These are phyloP conservation scores for Podocnemis expansa DNA, from an alignment of 2,113 vertebrate genomes.

Conservation along the genomic window DNA sequence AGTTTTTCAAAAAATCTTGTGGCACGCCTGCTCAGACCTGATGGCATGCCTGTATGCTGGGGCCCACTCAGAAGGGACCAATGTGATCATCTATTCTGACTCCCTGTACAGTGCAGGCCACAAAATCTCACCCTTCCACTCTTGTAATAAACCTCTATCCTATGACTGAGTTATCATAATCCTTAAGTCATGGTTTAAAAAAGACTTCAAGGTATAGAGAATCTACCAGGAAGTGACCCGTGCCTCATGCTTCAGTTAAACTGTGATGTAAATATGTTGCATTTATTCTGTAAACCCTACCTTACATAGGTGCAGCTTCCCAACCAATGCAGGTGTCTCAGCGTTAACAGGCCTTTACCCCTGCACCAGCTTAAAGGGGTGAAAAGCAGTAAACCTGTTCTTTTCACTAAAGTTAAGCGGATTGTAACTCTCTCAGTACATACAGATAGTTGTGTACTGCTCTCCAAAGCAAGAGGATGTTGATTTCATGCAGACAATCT, in stretches of 20 bases:
- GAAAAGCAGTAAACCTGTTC: not conserved
- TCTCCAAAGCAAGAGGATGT: not conserved
- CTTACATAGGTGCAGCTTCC: not conserved
- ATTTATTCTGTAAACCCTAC: not conserved
- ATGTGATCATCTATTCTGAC: too few species aligned
- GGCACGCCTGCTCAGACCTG: too few species aligned
- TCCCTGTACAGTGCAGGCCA: too few species aligned
- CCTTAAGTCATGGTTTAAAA: too few species aligned
- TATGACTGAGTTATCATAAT: too few species aligned
- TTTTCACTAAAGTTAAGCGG: not conserved
- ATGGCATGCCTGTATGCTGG: too few species aligned
- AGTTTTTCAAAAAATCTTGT: too few species aligned
- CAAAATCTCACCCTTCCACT: too few species aligned
- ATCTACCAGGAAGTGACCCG: too few species aligned
- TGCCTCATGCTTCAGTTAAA: not conserved
- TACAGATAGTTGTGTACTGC: not conserved
- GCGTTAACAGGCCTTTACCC: rapidly evolving
- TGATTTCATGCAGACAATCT: rapidly evolving
- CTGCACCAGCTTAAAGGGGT: not conserved
- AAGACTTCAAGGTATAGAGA: too few species aligned
- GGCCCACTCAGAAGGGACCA: too few species aligned
- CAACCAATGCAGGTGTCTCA: not conserved
- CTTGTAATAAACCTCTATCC: too few species aligned
- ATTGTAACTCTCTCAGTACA: not conserved
- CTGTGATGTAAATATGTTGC: not conserved